Conservation (phyloP, 2,113 vertebrate species). For the Percina caprodes region DNA sequence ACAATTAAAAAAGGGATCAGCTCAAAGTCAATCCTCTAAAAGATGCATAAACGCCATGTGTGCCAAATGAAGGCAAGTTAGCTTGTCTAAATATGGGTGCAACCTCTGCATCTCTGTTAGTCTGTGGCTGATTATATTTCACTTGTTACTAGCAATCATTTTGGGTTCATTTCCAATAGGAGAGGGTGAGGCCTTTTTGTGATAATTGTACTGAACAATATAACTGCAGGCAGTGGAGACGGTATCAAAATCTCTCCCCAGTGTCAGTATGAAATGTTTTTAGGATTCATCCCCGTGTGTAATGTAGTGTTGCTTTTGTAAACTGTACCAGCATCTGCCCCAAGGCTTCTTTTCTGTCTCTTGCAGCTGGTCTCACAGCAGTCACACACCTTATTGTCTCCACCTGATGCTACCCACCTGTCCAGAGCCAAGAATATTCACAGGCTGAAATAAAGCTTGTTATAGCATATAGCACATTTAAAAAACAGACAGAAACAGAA, state of each 20-base stretch:
- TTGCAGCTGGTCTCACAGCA: constrained; percentile 77
- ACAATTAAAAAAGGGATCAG: constrained; percentile 50
- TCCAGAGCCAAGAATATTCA: background rate
- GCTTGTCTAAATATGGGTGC: constrained; percentile 37
- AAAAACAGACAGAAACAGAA: background rate
- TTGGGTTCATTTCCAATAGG: background rate
- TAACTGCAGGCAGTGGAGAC: background rate
- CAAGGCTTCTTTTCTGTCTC: constrained; percentile 50
- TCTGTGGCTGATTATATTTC: background rate
- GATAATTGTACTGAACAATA: background rate
- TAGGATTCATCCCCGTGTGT: constrained; percentile 11
- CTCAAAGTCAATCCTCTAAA: constrained; percentile 42
- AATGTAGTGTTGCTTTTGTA: constrained; percentile 9
- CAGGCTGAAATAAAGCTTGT: background rate
- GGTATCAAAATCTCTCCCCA: background rate
- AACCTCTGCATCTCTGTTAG: constrained; percentile 5
- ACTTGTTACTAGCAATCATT: background rate
- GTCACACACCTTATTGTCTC: constrained; percentile 76
- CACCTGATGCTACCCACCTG: constrained; percentile 81
- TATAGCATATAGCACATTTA: background rate
- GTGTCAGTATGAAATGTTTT: background rate
- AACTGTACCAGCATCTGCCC: constrained; percentile 53
- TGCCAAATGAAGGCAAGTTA: constrained; percentile 38
- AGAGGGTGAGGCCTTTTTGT: background rate
- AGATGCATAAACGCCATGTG: constrained; percentile 21